Evolutionary conservation across 1,140 invertebrate species (phyloP).

Genomic region (Anoplophora glabripennis): DNA sequence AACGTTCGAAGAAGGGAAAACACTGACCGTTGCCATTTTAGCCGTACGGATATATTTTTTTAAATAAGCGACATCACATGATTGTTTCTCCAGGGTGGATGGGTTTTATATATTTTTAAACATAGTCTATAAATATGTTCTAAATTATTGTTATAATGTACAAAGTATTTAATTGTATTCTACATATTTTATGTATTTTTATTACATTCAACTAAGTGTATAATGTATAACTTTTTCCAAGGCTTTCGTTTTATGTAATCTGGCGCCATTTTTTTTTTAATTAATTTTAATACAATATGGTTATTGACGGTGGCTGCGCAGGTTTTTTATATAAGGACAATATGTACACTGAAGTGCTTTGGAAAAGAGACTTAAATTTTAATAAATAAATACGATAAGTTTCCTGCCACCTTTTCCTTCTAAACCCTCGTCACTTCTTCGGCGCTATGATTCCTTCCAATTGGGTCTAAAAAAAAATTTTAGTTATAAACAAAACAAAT

Average conservation of each 20-base stretch:
- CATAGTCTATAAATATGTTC: conserved; percentile 22
- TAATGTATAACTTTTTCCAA: conserved; percentile 19
- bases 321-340: conserved; percentile 27
- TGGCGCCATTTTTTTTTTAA: conserved; percentile 19
- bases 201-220: conserved; percentile 11
- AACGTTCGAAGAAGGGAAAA: conserved; percentile 44
- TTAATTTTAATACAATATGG: conserved; percentile 19
- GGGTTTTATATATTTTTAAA: conserved; percentile 31
- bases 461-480: conserved; percentile 70
- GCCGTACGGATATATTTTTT: conserved; percentile 1
- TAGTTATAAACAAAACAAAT: too few relatives aligned
- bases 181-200: conserved; percentile 36
- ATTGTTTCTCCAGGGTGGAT: conserved; percentile 33
- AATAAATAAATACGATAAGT: conserved; percentile 26
- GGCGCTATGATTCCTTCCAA: conserved; percentile 89
- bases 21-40: conserved; percentile 25
- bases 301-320: conserved; percentile 19
- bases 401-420: conserved; percentile 9
- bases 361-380: conserved; percentile 33
- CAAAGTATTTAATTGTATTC: conserved; percentile 36
- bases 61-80: conserved; percentile 21
- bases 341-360: conserved; percentile 35
- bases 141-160: conserved; percentile 40
- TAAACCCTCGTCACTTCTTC: conserved; percentile 67
- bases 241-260: conserved; percentile 21